Evolutionary conservation across 2,888 invertebrate genomes (phyloP).

Genomic region (Coleophora flavipennella): DNA sequence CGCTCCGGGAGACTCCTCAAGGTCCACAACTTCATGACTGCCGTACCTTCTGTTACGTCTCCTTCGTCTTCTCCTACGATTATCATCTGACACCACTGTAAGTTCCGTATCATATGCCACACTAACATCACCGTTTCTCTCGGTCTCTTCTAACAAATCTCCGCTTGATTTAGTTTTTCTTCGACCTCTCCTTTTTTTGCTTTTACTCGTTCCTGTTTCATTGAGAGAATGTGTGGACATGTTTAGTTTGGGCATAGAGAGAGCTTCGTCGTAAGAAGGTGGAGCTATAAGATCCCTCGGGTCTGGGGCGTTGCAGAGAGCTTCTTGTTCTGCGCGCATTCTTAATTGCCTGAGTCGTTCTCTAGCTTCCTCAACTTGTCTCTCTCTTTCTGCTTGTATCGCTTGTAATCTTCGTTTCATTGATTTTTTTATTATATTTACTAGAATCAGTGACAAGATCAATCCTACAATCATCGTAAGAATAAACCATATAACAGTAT

Average conservation of each 20-base stretch:
- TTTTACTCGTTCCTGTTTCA: constrained; percentile 56
- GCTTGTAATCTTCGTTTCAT: constrained; percentile 67
- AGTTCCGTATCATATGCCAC: constrained; percentile 45
- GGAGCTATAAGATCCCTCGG: constrained; percentile 78
- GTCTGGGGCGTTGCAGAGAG: constrained; percentile 75
- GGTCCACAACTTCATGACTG: constrained; percentile 59
- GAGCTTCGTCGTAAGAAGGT: constrained; percentile 84
- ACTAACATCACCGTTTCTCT: constrained; percentile 49
- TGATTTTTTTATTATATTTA: constrained; percentile 67
- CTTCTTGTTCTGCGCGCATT: constrained; percentile 66
- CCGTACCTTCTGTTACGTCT: constrained; percentile 43
- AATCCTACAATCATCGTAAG: constrained; percentile 69
- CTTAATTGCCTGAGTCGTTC: constrained; percentile 70
- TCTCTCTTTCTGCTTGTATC: constrained; percentile 65
- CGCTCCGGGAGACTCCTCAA: constrained; percentile 58
- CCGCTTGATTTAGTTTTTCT: constrained; percentile 69
- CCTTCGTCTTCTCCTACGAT: constrained; percentile 33
- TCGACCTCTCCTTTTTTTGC: constrained; percentile 47
- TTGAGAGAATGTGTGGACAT: constrained; percentile 72
- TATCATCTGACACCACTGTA: constrained; percentile 26
- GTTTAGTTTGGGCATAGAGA: constrained; percentile 80
- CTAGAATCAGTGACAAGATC: constrained; percentile 64
- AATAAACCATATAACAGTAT: constrained; percentile 74
- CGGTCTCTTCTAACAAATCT: constrained; percentile 61
- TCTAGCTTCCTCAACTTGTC: constrained; percentile 72